Percentiles rank a stretch among this genome's conserved stretches.
phyloP scores from a whole-genome alignment of 2,888 invertebrate species.

The Diaprepes abbreviatus region DNA sequence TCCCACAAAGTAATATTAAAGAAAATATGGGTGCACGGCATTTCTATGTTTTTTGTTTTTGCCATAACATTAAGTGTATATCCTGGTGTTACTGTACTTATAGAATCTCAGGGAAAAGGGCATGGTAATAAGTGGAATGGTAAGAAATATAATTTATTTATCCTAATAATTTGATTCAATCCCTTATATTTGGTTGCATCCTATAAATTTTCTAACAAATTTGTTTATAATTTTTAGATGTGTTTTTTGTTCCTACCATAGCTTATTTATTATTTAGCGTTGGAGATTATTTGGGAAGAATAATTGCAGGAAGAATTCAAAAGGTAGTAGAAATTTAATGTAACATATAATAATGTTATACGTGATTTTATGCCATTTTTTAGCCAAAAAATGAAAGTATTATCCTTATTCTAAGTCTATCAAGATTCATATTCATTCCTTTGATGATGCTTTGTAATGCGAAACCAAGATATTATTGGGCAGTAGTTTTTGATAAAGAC shows the following conservation, averaged over 20 bases:
- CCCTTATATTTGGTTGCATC: no score
- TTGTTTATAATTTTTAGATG: constrained; percentile 77
- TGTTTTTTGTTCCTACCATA: constrained; percentile 91
- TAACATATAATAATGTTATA: no score
- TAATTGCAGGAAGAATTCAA: constrained; percentile 82
- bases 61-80: constrained; percentile 86
- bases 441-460: constrained; percentile 90
- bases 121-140: constrained; percentile 84
- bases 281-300: constrained; percentile 89
- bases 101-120: constrained; percentile 82
- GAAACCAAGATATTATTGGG: constrained; percentile 81
- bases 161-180: background rate
- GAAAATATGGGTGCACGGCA: constrained; percentile 86
- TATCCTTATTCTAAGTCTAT: constrained; percentile 74
- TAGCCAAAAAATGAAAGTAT: constrained; percentile 79
- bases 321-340: constrained; percentile 70
- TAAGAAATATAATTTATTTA: constrained; percentile 63
- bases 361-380: constrained; percentile 58
- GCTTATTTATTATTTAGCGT: constrained; percentile 92
- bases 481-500: constrained; percentile 85
- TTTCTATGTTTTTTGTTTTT: constrained; percentile 84
- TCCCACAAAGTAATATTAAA: constrained; percentile 72
- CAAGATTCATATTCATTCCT: constrained; percentile 83
- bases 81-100: constrained; percentile 88
- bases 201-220: no score